Conservation (phyloP, 2,888 invertebrate species). For the Lasioglossum lativentre region DNA sequence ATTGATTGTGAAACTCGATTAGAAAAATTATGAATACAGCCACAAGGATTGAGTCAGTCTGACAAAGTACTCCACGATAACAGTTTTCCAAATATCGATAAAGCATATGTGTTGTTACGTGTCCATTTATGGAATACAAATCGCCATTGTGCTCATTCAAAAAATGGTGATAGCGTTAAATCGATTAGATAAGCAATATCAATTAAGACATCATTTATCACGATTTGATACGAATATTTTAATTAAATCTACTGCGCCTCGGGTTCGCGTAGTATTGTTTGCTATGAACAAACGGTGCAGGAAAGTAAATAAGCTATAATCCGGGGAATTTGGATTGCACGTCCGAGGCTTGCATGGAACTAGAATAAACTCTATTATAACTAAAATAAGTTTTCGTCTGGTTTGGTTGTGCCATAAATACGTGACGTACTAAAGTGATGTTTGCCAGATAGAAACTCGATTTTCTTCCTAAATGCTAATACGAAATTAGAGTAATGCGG, state of each 20-base stretch:
- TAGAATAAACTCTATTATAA: not conserved
- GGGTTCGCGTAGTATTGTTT: constrained; percentile 5
- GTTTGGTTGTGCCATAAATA: not conserved
- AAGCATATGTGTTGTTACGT: not conserved
- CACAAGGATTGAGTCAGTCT: not conserved
- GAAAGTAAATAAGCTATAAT: constrained; percentile 20
- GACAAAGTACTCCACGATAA: not conserved
- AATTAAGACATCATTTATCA: not conserved
- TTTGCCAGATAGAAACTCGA: not conserved
- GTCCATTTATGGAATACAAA: not conserved
- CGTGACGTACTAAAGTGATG: not conserved
- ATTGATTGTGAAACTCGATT: not conserved
- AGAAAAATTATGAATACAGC: not conserved
- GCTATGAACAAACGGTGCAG: constrained; percentile 18
- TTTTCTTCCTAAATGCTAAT: not conserved
- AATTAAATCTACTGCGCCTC: not conserved
- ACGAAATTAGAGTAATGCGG: too few relatives aligned
- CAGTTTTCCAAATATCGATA: not conserved
- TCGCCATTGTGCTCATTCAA: not conserved
- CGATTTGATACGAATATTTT: not conserved
- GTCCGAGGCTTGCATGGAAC: not conserved
- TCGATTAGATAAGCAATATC: not conserved
- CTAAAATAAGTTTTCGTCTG: not conserved
- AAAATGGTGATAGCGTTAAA: not conserved
- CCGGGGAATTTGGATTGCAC: constrained; percentile 28